These are phyloP conservation scores for Crypturellus undulatus DNA, from an alignment of 2,113 vertebrate species.

Conservation along the genomic window DNA sequence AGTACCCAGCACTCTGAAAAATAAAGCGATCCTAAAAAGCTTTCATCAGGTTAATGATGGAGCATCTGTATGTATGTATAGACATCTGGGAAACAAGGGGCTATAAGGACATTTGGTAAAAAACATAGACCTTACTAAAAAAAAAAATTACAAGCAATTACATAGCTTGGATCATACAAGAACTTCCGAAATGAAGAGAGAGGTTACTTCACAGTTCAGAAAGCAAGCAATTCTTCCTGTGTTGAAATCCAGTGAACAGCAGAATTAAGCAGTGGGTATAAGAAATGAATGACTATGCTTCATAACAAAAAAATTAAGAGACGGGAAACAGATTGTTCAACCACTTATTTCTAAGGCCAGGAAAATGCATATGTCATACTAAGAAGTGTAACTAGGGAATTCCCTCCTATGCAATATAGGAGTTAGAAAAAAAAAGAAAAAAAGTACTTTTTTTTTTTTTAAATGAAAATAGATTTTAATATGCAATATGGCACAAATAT, in stretches of 20 bases:
- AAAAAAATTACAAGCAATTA: no score
- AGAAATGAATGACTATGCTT: background rate
- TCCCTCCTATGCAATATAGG: background rate
- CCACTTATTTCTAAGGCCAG: background rate
- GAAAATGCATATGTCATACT: background rate
- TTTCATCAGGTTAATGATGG: background rate
- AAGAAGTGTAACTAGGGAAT: background rate
- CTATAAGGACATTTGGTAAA: background rate
- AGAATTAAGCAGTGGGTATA: fast-evolving
- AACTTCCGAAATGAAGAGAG: background rate
- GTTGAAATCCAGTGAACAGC: background rate
- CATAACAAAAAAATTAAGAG: background rate
- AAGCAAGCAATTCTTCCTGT: background rate
- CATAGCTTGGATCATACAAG: background rate
- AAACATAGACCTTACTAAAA: background rate
- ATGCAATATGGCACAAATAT: no score
- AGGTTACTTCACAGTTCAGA: background rate
- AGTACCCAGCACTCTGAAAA: background rate
- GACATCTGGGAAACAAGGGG: background rate
- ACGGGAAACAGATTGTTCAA: background rate
- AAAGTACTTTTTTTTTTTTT: background rate
- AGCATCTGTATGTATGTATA: background rate
- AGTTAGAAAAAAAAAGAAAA: background rate
- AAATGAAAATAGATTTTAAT: background rate
- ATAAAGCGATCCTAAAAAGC: background rate